These are phyloP conservation scores for Ctenosaura bakeri DNA, from an alignment of 2,797 vertebrate genomes.

Conservation along the genomic window DNA sequence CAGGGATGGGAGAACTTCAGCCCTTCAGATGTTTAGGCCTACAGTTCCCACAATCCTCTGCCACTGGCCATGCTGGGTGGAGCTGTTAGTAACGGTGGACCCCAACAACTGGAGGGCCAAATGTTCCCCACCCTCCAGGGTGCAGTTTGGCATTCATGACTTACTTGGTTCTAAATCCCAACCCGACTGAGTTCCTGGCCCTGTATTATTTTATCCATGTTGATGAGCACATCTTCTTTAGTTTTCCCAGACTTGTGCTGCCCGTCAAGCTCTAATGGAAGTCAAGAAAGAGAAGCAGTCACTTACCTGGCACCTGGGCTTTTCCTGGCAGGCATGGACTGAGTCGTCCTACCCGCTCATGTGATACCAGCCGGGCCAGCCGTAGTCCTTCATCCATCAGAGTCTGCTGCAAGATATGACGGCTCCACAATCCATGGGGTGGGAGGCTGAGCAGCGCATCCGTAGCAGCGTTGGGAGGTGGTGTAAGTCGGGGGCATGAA, in stretches of 20 bases:
- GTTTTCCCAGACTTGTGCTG: background rate
- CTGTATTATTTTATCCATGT: background rate
- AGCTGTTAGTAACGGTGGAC: no score
- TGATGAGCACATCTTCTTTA: no score
- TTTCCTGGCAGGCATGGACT: slow-evolving; percentile 88
- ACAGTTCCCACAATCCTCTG: background rate
- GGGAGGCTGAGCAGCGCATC: slow-evolving; percentile 86
- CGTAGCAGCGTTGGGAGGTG: slow-evolving; percentile 82
- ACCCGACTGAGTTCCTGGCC: no score
- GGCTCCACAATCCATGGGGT: slow-evolving; percentile 89
- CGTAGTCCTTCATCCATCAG: slow-evolving; percentile 97
- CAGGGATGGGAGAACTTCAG: background rate
- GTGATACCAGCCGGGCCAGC: slow-evolving; percentile 95
- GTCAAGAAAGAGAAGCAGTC: slow-evolving; percentile 68
- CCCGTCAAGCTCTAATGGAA: background rate
- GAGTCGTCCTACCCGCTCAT: slow-evolving; percentile 88
- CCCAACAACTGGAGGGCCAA: no score
- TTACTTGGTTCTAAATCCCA: background rate
- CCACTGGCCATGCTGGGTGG: background rate
- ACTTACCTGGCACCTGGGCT: slow-evolving; percentile 88
- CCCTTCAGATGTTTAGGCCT: background rate
- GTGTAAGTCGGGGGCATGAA: slow-evolving; percentile 82
- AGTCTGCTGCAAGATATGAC: slow-evolving; percentile 96
- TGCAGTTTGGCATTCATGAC: no score
- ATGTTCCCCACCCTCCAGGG: no score